Evolutionary conservation across 2,888 invertebrate genomes (phyloP).

Genomic region (Aplocera efformata): DNA sequence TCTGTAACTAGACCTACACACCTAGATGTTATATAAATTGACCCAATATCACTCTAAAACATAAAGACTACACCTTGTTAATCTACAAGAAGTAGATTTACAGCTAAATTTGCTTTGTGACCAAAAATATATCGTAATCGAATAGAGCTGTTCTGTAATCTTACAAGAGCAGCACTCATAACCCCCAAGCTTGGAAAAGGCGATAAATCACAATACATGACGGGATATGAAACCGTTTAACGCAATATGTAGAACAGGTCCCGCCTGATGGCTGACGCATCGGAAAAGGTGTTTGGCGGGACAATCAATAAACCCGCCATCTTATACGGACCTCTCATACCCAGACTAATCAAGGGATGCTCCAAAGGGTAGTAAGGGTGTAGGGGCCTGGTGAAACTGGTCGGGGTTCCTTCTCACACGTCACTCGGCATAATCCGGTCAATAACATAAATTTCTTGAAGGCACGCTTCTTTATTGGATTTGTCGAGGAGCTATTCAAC

Average conservation of each 20-base stretch:
- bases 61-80: too few relatives aligned
- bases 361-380: conserved; percentile 35
- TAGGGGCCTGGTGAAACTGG: conserved; percentile 49
- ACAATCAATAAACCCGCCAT: conserved; percentile 68
- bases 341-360: conserved; percentile 36
- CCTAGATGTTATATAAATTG: too few relatives aligned
- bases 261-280: conserved; percentile 65
- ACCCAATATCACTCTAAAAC: too few relatives aligned
- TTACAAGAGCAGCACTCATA: not conserved
- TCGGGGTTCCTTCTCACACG: conserved; percentile 54
- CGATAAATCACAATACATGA: conserved; percentile 49
- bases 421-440: conserved; percentile 72
- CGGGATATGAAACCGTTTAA: conserved; percentile 57
- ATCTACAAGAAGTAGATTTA: too few relatives aligned
- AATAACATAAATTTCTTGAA: conserved; percentile 75
- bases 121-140: too few relatives aligned
- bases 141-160: too few relatives aligned
- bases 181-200: conserved; percentile 27
- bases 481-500: conserved; percentile 66
- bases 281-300: conserved; percentile 65
- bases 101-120: too few relatives aligned
- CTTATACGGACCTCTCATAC: conserved; percentile 45
- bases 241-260: conserved; percentile 63
- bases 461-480: conserved; percentile 72
- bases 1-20: too few relatives aligned